Percentiles rank a stretch among this genome's conserved stretches.
Conservation (phyloP, 2,113 vertebrate species). For the Dasyprocta punctata region DNA sequence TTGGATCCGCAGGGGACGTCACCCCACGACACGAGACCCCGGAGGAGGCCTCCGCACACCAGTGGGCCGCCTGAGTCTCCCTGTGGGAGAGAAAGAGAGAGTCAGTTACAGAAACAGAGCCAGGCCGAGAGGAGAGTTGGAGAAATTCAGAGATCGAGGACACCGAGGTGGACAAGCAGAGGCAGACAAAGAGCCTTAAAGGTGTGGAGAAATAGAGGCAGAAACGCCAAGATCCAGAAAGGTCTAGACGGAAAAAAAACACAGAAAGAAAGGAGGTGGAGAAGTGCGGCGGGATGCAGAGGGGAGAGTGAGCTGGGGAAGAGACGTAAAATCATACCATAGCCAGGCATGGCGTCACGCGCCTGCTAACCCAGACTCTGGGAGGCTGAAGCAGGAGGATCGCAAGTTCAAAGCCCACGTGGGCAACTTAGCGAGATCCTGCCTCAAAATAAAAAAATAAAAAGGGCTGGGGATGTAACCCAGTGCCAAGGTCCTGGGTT, state of each 20-base stretch:
- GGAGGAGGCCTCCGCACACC: conserved; percentile 70
- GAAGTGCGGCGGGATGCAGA: too few relatives aligned
- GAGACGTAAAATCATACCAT: neutral
- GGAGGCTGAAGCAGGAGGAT: neutral
- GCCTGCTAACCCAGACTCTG: neutral
- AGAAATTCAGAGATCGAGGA: neutral
- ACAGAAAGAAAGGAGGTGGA: too few relatives aligned
- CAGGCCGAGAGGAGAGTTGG: neutral
- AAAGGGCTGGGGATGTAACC: neutral
- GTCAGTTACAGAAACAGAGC: neutral
- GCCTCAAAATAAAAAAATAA: neutral
- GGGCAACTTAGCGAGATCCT: neutral
- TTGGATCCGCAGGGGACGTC: conserved; percentile 73
- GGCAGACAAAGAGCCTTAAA: neutral
- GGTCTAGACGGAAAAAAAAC: too few relatives aligned
- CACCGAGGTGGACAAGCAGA: neutral
- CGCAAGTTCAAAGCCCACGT: neutral
- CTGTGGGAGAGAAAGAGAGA: conserved; percentile 43
- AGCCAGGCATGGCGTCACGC: neutral
- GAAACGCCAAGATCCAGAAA: neutral
- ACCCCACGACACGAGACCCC: conserved; percentile 75
- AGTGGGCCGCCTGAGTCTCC: conserved; percentile 75
- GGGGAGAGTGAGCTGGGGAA: neutral
- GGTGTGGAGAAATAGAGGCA: neutral
- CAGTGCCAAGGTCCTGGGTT: neutral